Base-by-base conservation (phyloP, 1,140 invertebrate genomes). In the Neodiprion pinetum region DNA sequence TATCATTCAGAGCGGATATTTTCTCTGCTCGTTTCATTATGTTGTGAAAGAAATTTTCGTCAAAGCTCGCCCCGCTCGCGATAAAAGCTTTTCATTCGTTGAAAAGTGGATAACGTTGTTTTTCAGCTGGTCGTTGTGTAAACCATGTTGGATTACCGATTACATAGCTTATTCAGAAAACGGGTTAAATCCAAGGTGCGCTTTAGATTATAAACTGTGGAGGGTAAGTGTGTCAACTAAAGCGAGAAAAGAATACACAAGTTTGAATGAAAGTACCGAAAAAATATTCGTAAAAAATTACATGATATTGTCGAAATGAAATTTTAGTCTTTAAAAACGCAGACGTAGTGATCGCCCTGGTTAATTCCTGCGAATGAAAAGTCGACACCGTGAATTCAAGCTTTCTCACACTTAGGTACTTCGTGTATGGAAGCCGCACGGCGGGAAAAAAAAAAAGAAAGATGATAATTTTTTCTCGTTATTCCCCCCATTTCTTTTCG, bases 61-160 rank as follows among this genome's bases (percentile, higher is more conserved):
- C 50, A 53, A 53, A 53, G 50, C 50, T n/a, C n/a, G 10, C 50
- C 50, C n/a, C 50, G 50, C 10, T 21, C 10, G 50, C 50, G 50
- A 53, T 53, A 53, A 53, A 53, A 53, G 50, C 50, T 53, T 53
- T 53, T 53, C 50, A 53, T 53, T 53, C n/a, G n/a, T 53, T n/a
- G 10, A 53, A 53, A 53, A 53, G 50, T 53, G 50, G 50, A 53
- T 53, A 53, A 53, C 50, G 50, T n/a, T n/a, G 50, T 53, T 53
- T n/a, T 10, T n/a, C 50, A 14, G 50, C n/a, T 53, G n/a, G n/a
- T 53, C 10, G 50, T 53, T 53, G 10, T n/a, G 50, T 11, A 53
- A 53, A 53, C 17, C 17, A 21, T 21, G 17, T 21, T 21, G 17
- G 17, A 21, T 21, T 21, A 21, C 17, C 17, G 0, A 21, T 21